phyloP scores from a whole-genome alignment of 2,888 invertebrate genomes.

The Drosophila villosipedis region DNA sequence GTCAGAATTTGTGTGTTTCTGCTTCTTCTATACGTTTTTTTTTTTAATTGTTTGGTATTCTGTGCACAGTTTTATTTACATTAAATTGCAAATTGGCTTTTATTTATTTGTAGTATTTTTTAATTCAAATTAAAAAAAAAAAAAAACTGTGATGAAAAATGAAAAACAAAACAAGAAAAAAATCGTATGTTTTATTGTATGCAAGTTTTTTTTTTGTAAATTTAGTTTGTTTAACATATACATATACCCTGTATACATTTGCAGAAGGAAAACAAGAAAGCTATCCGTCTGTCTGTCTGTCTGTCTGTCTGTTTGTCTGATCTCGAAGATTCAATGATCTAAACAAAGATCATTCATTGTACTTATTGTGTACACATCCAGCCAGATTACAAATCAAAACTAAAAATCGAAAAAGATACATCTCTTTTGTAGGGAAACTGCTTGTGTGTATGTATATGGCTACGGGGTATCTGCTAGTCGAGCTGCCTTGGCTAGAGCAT shows the following conservation, averaged over 20 bases:
- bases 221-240: slow-evolving; percentile 25
- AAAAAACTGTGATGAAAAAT: slow-evolving; percentile 69
- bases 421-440: background rate
- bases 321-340: background rate
- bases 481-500: slow-evolving; percentile 14
- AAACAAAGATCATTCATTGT: background rate
- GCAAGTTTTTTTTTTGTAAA: slow-evolving; percentile 30
- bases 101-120: slow-evolving; percentile 53
- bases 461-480: slow-evolving; percentile 31
- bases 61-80: slow-evolving; percentile 72
- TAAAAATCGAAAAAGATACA: too few species aligned
- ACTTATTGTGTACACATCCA: background rate
- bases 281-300: background rate
- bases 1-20: slow-evolving; percentile 12
- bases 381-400: background rate
- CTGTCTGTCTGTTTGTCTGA: too few species aligned
- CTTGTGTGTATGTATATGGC: background rate
- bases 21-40: slow-evolving; percentile 12
- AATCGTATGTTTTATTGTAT: slow-evolving; percentile 60
- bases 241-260: slow-evolving; percentile 22
- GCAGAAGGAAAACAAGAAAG: background rate
- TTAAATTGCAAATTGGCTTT: slow-evolving; percentile 47
- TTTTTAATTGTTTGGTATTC: slow-evolving; percentile 48
- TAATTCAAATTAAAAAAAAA: slow-evolving; percentile 34
- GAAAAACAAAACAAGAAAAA: slow-evolving; percentile 28